Base-by-base conservation (phyloP, 2,797 vertebrate genomes). In the Furcifer pardalis region DNA sequence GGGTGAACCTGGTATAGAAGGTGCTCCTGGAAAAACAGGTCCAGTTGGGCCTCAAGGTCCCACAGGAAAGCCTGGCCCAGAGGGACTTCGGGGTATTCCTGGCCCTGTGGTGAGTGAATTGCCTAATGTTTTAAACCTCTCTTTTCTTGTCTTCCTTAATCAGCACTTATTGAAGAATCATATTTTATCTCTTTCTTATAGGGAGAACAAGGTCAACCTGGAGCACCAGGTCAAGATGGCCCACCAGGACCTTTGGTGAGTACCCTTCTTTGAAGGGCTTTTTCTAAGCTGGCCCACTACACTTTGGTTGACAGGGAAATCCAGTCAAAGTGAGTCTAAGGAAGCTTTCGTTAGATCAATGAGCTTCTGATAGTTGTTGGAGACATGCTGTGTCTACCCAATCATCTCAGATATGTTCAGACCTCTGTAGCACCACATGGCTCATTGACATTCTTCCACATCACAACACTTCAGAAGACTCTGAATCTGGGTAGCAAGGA, bases 11-110 rank as follows among this genome's bases (percentile, higher is more conserved):
- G 99, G 99, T 68, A 77, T 97, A 0, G 98, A 99, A 93, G 98
- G 98, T 52, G 97, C 98, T 66, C 93, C 97, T 60, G 99, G 99
- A 68, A 99, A 99, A 96, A 99, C 98, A 1, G 99, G 99, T 46
- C 98, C 98, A 0, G 98, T 99, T n/a, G 99, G 99, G 75, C 97
- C 98, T 32, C 98, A 99, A 87, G 99, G 99, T 71, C 97, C 98
- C 79, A 44, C 98, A n/a, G 99, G 99, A 89, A 99, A 99, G 89
- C 96, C 97, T 10, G 99, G 98, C 82, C 98, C 98, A 44, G 98
- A 99, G 90, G 99, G 98, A 92, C 97, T 99, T 25, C 96, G 98
- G 76, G 99, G 98, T 89, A 99, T 99, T 93, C 99, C 99, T 9
- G 98, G 98, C 71, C 98, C 99, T 42, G 98, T 99, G 89, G 98